Evolutionary conservation across 2,113 vertebrate species (phyloP).

Genomic region (Lepidothrix coronata): DNA sequence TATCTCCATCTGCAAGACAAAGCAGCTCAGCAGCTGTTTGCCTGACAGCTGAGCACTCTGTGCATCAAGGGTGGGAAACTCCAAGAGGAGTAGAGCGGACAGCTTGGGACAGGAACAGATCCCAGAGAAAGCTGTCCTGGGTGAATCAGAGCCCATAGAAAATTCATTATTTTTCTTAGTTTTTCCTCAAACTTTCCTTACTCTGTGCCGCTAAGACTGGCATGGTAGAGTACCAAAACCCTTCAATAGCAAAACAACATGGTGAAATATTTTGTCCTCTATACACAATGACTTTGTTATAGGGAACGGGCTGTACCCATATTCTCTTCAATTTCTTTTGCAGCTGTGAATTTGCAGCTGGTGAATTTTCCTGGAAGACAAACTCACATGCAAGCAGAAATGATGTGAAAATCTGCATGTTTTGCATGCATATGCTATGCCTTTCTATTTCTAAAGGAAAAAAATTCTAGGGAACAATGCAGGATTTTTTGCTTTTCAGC

Average conservation of each 20-base stretch:
- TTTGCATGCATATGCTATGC: neutral
- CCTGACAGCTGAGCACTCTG: neutral
- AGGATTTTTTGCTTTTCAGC: neutral
- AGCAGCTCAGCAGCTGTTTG: neutral
- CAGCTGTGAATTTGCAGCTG: neutral
- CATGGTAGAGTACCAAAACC: neutral
- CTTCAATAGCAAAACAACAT: neutral
- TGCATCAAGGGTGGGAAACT: neutral
- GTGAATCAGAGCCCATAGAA: neutral
- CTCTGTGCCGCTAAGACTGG: neutral
- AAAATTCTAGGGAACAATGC: neutral
- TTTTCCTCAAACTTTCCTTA: neutral
- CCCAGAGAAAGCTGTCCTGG: neutral
- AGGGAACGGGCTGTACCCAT: neutral
- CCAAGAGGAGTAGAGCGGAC: neutral
- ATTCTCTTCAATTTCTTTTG: neutral
- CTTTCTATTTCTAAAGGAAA: neutral
- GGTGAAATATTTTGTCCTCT: neutral
- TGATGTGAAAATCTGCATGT: neutral
- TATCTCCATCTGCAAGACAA: neutral
- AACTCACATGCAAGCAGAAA: neutral
- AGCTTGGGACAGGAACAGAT: neutral
- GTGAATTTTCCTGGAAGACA: neutral
- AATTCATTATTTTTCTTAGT: neutral
- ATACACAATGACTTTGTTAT: neutral